A percentile compares a stretch with the other conserved stretches of the same genome.
These are phyloP conservation scores for Anoplolepis gracilipes DNA, from an alignment of 1,140 invertebrate genomes.

Conservation along the genomic window DNA sequence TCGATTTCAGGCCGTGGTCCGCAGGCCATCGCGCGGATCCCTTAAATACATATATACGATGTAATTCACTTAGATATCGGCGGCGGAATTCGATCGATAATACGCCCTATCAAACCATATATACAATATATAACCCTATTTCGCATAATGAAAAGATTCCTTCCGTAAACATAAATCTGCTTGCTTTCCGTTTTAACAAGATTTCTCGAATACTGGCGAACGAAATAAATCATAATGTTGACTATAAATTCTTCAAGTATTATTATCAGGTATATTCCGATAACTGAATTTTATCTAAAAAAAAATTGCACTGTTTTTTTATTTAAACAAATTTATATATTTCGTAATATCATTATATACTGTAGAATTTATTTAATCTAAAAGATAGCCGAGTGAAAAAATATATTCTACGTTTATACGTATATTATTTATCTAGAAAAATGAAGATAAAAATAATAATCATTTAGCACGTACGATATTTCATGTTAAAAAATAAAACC, in stretches of 20 bases:
- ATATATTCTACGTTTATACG: background rate
- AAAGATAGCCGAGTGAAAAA: background rate
- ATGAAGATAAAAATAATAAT: too few species aligned
- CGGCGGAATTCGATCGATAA: conserved; percentile 36
- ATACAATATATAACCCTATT: background rate
- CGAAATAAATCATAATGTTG: background rate
- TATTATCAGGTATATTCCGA: background rate
- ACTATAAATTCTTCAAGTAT: background rate
- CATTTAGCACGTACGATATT: too few species aligned
- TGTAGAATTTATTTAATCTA: background rate
- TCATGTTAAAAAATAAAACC: background rate
- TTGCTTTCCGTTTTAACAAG: background rate
- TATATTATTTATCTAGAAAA: too few species aligned
- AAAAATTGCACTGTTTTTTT: background rate
- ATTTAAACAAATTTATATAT: background rate
- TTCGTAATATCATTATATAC: background rate
- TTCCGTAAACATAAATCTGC: background rate
- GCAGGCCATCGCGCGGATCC: conserved; percentile 13
- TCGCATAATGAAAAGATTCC: conserved; percentile 32
- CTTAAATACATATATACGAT: conserved; percentile 58
- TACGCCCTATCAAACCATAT: background rate
- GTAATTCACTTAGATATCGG: conserved; percentile 42
- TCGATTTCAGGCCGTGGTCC: conserved; percentile 69
- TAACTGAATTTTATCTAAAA: background rate
- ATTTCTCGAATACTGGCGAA: background rate